Evolutionary conservation across 1,140 invertebrate genomes (phyloP), one percentile per base, ranked within the genome.

Genomic region (Drosophila bocki): DNA sequence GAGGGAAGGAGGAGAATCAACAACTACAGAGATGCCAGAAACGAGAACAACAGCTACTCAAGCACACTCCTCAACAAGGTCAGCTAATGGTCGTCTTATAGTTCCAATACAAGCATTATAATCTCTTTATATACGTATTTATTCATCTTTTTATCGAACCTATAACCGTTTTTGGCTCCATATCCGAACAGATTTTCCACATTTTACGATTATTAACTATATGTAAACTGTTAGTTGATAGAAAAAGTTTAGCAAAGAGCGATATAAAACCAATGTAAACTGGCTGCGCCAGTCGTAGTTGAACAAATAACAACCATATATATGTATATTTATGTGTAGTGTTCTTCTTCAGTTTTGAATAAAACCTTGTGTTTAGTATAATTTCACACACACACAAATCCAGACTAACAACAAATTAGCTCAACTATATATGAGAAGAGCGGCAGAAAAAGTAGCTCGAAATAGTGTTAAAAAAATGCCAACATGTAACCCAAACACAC

Each of bases 1-100:
- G n/a, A n/a, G n/a, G 22, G 15, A 50, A 50, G 2, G 15, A 19
- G 64, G 42, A 65, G 15, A 32, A 39, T 13, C 56, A 29, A 37
- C 50, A 53, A 57, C 39, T 39, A 60, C 45, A 68, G 32, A 9
- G 33, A 22, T n/a, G n/a, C 51, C 19, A 54, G 19, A 44, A 22
- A n/a, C 19, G 15, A 51, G 50, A 53, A 62, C 51, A 45, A 63
- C 26, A 59, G 33, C 51, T 54, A 39, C 58, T n/a, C 29, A 41
- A 69, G 51, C 59, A 47, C 35, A 50, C 35, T 47, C 47, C 63
- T 42, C 42, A 84, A 90, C 80, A 88, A 88, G 84, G 84, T 88
- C 84, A 88, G 84, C 84, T 90, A 65, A 90, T 84, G 85, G 81
- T 88, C 85, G 84, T 88, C 84, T 87, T 88, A 72, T 86, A 72